Percentiles rank a stretch among this genome's conserved stretches.
These are phyloP conservation scores for Lepidocyrtinus sp. DNA, from an alignment of 2,888 invertebrate species.

Conservation along the genomic window DNA sequence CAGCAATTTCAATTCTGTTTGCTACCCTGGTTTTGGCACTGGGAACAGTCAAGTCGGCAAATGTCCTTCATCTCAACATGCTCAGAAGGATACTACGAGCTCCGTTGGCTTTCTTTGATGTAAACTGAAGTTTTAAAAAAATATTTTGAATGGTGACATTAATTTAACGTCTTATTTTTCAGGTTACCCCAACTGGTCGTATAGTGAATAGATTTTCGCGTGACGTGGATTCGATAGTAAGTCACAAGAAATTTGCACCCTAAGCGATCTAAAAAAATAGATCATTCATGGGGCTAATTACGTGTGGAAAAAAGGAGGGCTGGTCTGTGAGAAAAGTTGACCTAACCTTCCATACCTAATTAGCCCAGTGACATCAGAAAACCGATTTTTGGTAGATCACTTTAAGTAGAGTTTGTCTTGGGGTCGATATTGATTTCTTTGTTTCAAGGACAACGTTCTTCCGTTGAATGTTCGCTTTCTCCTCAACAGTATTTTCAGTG, in stretches of 20 bases:
- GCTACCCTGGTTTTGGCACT: slow-evolving; percentile 74
- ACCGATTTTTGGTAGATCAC: too few species aligned
- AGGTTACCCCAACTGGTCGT: slow-evolving; percentile 81
- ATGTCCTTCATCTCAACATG: slow-evolving; percentile 78
- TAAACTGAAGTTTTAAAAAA: slow-evolving; percentile 72
- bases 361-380: too few species aligned
- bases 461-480: neutral
- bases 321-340: too few species aligned
- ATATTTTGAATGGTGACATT: neutral
- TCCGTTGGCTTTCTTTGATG: slow-evolving; percentile 84
- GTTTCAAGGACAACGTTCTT: slow-evolving; percentile 28
- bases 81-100: slow-evolving; percentile 79
- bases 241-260: neutral
- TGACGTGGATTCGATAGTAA: slow-evolving; percentile 56
- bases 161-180: neutral
- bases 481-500: slow-evolving; percentile 43
- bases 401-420: too few species aligned
- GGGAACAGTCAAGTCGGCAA: slow-evolving; percentile 77
- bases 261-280: neutral
- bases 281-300: neutral
- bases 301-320: too few species aligned
- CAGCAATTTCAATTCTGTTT: slow-evolving; percentile 70
- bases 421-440: too few species aligned
- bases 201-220: slow-evolving; percentile 78
- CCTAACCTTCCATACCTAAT: too few species aligned